Evolutionary conservation across 2,888 invertebrate species (phyloP), one percentile per base, ranked within the genome.

Genomic region (Lasiommata megera): DNA sequence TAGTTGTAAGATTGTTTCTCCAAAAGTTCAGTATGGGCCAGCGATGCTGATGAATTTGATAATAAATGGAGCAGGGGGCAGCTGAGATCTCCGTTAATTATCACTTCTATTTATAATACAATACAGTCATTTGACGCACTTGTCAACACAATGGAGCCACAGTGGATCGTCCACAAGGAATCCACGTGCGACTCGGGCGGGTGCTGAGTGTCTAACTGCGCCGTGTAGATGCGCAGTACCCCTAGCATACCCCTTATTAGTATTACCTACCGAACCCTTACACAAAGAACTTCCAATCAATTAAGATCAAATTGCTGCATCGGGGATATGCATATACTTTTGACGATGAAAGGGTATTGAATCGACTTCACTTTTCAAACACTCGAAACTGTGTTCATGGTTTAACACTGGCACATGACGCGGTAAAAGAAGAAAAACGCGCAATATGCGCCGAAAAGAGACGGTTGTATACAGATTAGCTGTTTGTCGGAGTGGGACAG

Each of bases 361-460:
- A 72, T 73, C 70, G 62, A 64, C 65, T 73, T 70, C 71, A 76
- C 74, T 79, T 77, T 76, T 79, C 74, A 74, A 83, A 80, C 75
- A 76, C 76, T 76, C 68, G 72, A 71, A 79, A 76, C 78, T 76
- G 76, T 76, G 77, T 72, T 82, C 79, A 77, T 79, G 74, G 78
- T 76, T 81, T 79, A 76, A 79, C 80, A 82, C 80, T 80, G 78
- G 79, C 84, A 82, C 85, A 87, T 87, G 88, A 87, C 88, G 87
- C 84, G 88, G 83, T 84, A 88, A 89, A 88, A 88, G 84, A 87
- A 89, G 88, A 89, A 89, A 90, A 90, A 88, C 88, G 88, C 84
- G 87, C 86, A 88, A 84, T 85, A 83, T 82, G 80, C 83, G 86
- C 72, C 71, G 66, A 80, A 89, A 77, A 79, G 84, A 76, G 88